Percentiles rank a stretch among this genome's conserved stretches.
phyloP scores from a whole-genome alignment of 2,888 invertebrate genomes.

The Palloptera scutellata region DNA sequence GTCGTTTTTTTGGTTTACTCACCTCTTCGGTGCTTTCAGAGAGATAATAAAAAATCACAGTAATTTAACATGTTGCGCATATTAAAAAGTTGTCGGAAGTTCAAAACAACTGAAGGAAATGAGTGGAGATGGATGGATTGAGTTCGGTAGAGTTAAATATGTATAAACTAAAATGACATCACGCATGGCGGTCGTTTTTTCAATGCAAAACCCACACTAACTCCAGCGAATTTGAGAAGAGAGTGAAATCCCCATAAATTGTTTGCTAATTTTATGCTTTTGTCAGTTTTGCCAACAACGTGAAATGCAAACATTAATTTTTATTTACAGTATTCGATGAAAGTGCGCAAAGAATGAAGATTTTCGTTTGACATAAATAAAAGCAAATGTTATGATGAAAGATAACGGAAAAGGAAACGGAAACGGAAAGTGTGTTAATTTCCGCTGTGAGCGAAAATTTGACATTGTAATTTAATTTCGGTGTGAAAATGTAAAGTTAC shows the following conservation, averaged over 20 bases:
- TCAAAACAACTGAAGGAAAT: no score
- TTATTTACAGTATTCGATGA: slow-evolving; percentile 15
- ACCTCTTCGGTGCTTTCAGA: neutral
- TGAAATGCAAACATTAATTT: slow-evolving; percentile 4
- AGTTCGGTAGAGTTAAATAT: no score
- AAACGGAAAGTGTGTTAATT: slow-evolving; percentile 31
- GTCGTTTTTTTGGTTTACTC: neutral
- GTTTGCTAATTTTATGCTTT: no score
- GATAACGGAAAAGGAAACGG: slow-evolving; percentile 3
- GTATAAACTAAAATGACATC: no score
- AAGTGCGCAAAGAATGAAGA: neutral
- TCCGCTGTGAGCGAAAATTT: slow-evolving; percentile 18
- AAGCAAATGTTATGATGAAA: no score
- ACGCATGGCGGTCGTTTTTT: no score
- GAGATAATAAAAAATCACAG: neutral
- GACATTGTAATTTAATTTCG: neutral
- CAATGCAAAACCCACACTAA: no score
- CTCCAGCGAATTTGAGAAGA: no score
- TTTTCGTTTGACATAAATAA: neutral
- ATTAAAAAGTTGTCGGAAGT: slow-evolving; percentile 12
- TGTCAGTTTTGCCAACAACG: no score
- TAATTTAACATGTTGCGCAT: slow-evolving; percentile 10
- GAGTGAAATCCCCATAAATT: no score
- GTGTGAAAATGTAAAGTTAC: no score
- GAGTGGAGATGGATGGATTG: no score